These are phyloP conservation scores for Cyclina sinensis DNA, from an alignment of 1,140 invertebrate species.

Conservation along the genomic window DNA sequence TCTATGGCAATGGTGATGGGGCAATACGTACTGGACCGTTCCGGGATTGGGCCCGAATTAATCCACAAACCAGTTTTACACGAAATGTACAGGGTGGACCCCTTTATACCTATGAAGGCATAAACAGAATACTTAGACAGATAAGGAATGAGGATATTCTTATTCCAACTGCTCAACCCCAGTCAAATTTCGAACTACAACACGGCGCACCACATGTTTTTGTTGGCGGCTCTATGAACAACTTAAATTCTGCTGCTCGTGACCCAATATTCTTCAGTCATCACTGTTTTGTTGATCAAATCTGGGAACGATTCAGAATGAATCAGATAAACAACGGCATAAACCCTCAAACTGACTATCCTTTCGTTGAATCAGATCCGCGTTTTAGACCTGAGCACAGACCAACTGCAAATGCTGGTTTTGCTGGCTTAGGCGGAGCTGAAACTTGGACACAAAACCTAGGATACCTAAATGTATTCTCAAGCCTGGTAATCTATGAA, in stretches of 20 bases:
- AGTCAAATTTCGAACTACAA: slow-evolving; percentile 76
- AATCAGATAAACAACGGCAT: slow-evolving; percentile 65
- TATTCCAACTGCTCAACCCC: slow-evolving; percentile 58
- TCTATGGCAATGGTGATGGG: slow-evolving; percentile 85
- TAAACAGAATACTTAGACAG: slow-evolving; percentile 64
- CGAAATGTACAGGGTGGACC: slow-evolving; percentile 63
- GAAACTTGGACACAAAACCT: slow-evolving; percentile 57
- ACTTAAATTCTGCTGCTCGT: slow-evolving; percentile 79
- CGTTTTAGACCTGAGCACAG: slow-evolving; percentile 55
- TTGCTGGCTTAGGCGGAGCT: slow-evolving; percentile 65
- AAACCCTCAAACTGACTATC: slow-evolving; percentile 68
- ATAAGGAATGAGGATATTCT: slow-evolving; percentile 66
- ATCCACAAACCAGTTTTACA: slow-evolving; percentile 11
- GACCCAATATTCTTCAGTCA: slow-evolving; percentile 86
- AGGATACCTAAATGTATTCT: slow-evolving; percentile 73
- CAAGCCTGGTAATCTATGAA: slow-evolving; percentile 72
- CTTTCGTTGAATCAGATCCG: slow-evolving; percentile 19
- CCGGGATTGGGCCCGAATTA: slow-evolving; percentile 52
- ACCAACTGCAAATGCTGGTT: slow-evolving; percentile 68
- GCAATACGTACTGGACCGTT: slow-evolving; percentile 83
- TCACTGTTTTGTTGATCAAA: slow-evolving; percentile 86
- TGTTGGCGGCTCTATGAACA: slow-evolving; percentile 78
- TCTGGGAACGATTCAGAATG: slow-evolving; percentile 80
- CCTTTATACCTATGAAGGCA: slow-evolving; percentile 50
- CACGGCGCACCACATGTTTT: slow-evolving; percentile 78